Base-by-base conservation (phyloP, 2,797 vertebrate genomes). In the Philypnodon macrostomus region DNA sequence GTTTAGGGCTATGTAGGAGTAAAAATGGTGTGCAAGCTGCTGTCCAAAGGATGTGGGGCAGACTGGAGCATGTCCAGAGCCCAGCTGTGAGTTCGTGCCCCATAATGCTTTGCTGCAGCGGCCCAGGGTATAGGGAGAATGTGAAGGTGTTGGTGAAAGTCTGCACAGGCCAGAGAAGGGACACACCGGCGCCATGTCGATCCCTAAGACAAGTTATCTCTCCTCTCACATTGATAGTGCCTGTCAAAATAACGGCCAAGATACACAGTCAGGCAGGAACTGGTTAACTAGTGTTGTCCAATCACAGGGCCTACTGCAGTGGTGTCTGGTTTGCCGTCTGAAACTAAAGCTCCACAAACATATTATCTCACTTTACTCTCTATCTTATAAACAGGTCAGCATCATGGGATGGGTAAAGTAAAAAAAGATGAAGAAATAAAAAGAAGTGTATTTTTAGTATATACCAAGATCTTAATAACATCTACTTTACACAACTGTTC, bases 191-290 rank as follows among this genome's bases (percentile, higher is more conserved):
- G 90, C 90, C 90, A 88, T 83, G 66, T 67, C 79, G 86, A 90
- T 90, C 85, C 81, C 84, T 75, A 72, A 85, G 84, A 88, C 87
- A 82, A 86, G 87, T 91, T 90, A 91, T 91, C 89, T 90, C 62
- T 58, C 65, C 65, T 80, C 74, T 77, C 72, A 67, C 81, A 77
- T 79, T 83, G 90, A 91, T 91, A 90, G 80, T 67, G 72, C 81
- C 83, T 89, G 90, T 90, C 89, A 90, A 88, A 91, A 88, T 89
- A 90, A 85, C 81, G 83, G 88, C 83, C 82, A 87, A 88, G 86
- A 90, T 81, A 90, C 87, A 87, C 73, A 85, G 79, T 49, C 67
- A 70, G 81, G 58, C 72, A 88, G 81, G 85, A 88, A 89, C 85
- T 86, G 80, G 88, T 88, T 88, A 90, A 86, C 80, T 75, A 34